Evolutionary conservation across 2,113 vertebrate species (phyloP).

Genomic region (Clupea harengus): DNA sequence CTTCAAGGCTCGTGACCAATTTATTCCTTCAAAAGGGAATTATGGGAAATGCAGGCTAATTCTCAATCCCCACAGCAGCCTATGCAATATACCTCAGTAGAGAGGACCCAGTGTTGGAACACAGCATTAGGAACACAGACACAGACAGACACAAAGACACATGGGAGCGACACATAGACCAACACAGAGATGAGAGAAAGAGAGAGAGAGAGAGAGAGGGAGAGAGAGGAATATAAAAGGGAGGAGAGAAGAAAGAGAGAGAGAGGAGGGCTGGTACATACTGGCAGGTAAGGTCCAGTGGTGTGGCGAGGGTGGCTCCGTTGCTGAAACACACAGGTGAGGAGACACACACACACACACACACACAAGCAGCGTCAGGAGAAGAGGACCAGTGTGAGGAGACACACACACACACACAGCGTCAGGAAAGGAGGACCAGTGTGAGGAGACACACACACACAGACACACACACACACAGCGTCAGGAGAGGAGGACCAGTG

Average conservation of each 20-base stretch:
- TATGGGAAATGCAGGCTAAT: background rate
- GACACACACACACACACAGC: conserved; percentile 16
- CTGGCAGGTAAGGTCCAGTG: conserved; percentile 87
- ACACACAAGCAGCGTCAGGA: conserved; percentile 31
- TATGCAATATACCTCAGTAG: background rate
- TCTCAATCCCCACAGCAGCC: background rate
- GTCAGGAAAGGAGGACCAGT: conserved; percentile 34
- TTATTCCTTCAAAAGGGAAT: background rate
- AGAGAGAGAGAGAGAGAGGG: conserved; percentile 29
- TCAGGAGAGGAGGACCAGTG: background rate
- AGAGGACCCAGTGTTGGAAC: background rate
- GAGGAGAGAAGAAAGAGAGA: conserved; percentile 28
- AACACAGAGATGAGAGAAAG: conserved; percentile 49
- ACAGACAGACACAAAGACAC: background rate
- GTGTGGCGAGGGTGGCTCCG: conserved; percentile 82
- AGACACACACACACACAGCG: background rate
- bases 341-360: conserved; percentile 75
- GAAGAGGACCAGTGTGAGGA: conserved; percentile 47
- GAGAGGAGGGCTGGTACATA: conserved; percentile 82
- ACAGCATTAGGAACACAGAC: background rate
- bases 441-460: background rate
- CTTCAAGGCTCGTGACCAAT: background rate
- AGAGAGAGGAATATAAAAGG: conserved; percentile 3
- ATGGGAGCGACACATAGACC: conserved; percentile 47
- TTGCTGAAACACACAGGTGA: conserved; percentile 84